phyloP scores from a whole-genome alignment of 2,113 vertebrate species.

The Aptenodytes patagonicus region DNA sequence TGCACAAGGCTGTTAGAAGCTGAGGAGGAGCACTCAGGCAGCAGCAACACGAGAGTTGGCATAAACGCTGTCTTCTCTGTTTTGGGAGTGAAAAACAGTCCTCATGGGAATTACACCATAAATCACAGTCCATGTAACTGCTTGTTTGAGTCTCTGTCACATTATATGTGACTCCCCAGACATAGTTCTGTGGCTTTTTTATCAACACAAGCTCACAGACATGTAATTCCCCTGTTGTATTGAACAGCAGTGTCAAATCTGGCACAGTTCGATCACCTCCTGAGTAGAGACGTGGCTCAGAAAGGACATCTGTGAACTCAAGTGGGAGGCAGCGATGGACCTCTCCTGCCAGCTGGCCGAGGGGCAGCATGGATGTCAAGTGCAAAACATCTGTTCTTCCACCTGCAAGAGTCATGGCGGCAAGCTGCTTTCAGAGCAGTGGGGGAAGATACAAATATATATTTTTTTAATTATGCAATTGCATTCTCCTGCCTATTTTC shows the following conservation, averaged over 20 bases:
- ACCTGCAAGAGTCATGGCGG: not conserved
- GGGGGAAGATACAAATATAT: not conserved
- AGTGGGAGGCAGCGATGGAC: not conserved
- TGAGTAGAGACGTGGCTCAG: not conserved
- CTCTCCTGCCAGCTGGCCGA: slow-evolving; percentile 43
- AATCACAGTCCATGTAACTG: not conserved
- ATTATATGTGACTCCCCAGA: not conserved
- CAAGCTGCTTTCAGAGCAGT: slow-evolving; percentile 14
- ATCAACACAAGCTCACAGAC: not conserved
- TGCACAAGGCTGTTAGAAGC: not conserved
- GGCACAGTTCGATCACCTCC: not conserved
- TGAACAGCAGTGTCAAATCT: not conserved
- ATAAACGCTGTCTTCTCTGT: not conserved
- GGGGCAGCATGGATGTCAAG: not conserved
- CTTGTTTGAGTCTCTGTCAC: not conserved
- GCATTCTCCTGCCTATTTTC: slow-evolving; percentile 15
- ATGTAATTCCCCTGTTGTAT: rapidly evolving
- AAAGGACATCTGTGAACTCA: slow-evolving; percentile 14
- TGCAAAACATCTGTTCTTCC: slow-evolving; percentile 24
- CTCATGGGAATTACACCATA: not conserved
- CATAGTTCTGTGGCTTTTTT: not conserved
- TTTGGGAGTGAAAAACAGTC: not conserved
- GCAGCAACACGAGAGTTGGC: not conserved
- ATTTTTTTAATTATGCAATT: slow-evolving; percentile 50
- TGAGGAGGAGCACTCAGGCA: not conserved